Evolutionary conservation across 2,797 vertebrate species (phyloP).

Genomic region (Intellagama lesueurii): DNA sequence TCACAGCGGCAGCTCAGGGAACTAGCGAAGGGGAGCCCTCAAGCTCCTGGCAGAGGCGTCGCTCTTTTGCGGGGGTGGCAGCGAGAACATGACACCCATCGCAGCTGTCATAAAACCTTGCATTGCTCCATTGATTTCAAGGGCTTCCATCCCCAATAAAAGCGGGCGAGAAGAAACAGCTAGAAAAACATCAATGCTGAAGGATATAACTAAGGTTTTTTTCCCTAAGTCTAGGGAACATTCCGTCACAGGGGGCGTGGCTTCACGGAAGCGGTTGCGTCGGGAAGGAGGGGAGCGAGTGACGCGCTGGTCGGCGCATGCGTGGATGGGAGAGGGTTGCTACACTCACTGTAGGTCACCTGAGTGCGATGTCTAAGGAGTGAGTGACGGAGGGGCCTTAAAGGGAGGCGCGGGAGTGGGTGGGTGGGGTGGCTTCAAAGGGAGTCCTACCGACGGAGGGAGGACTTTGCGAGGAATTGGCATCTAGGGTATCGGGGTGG

Average conservation of each 20-base stretch:
- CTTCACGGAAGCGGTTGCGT: neutral
- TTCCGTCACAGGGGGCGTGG: neutral
- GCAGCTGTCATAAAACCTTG: no score
- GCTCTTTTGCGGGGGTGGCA: no score
- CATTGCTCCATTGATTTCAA: no score
- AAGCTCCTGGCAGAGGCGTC: no score
- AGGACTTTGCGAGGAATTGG: neutral
- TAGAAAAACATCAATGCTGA: neutral
- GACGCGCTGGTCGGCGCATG: slow-evolving; percentile 11
- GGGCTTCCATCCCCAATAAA: neutral
- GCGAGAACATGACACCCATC: no score
- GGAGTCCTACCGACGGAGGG: neutral
- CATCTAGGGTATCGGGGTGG: neutral
- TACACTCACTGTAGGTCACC: slow-evolving; percentile 32
- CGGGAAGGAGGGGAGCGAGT: fast-evolving
- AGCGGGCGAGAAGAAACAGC: neutral
- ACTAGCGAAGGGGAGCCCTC: no score
- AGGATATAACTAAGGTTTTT: neutral
- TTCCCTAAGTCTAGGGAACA: neutral
- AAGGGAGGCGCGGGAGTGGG: neutral
- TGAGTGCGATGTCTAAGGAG: slow-evolving; percentile 16
- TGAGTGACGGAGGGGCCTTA: neutral
- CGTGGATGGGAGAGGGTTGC: neutral
- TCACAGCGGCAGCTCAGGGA: no score
- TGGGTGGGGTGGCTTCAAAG: neutral